A percentile compares a stretch with the other conserved stretches of the same genome.
These are phyloP conservation scores for Gisinianus flammeolus DNA, from an alignment of 2,888 invertebrate species.

Conservation along the genomic window DNA sequence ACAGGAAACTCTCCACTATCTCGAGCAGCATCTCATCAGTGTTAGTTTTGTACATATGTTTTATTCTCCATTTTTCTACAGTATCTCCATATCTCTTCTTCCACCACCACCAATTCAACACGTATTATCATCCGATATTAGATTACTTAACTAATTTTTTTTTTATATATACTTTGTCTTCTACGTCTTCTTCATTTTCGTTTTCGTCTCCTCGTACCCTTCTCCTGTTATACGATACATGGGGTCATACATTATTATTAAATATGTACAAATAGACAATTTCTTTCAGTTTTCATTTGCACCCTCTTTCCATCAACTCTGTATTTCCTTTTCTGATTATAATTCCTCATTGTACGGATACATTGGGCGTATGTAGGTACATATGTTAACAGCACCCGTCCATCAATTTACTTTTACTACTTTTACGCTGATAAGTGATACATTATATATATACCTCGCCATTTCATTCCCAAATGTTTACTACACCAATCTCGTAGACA, in stretches of 20 bases:
- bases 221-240: no score
- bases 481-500: no score
- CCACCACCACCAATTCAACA: slow-evolving; percentile 19
- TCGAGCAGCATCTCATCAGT: slow-evolving; percentile 24
- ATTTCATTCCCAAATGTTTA: no score
- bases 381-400: no score
- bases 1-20: slow-evolving; percentile 51
- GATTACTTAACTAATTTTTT: slow-evolving; percentile 31
- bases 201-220: background rate
- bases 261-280: background rate
- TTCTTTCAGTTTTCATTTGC: background rate
- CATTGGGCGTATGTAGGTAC: no score
- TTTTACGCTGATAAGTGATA: no score
- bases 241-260: background rate
- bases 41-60: slow-evolving; percentile 55
- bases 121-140: slow-evolving; percentile 33
- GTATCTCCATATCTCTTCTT: slow-evolving; percentile 18
- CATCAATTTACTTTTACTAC: no score
- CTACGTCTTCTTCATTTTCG: background rate
- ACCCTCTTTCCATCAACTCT: background rate
- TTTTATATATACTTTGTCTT: background rate
- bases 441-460: no score
- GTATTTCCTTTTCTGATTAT: background rate
- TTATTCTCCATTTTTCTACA: background rate
- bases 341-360: no score